A percentile compares a stretch with the other conserved stretches of the same genome.
Evolutionary conservation across 1,140 invertebrate species (phyloP).

Genomic region (Asobara japonica): DNA sequence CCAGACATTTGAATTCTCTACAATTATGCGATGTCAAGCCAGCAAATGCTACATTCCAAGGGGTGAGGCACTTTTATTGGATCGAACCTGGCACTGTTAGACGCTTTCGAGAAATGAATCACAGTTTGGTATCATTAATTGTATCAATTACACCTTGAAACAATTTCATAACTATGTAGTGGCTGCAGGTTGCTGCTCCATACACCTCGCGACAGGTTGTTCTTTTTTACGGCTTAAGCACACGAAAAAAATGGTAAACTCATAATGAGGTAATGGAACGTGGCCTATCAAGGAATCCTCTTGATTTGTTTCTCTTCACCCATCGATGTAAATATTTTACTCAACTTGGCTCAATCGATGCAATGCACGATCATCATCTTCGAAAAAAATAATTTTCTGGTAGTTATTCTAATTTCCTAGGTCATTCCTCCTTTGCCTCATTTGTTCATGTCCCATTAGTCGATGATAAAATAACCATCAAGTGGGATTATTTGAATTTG

Average conservation of each 20-base stretch:
- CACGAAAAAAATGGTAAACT: background rate
- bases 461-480: constrained; percentile 49
- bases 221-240: background rate
- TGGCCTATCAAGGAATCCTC: background rate
- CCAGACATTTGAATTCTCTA: constrained; percentile 4
- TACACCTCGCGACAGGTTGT: background rate
- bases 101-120: constrained; percentile 41
- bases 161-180: background rate
- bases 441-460: constrained; percentile 42
- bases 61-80: constrained; percentile 59
- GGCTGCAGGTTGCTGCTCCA: background rate
- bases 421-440: constrained; percentile 25
- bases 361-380: background rate
- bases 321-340: background rate
- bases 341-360: background rate
- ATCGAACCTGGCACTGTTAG: constrained; percentile 48
- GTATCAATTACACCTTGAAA: background rate
- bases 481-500: constrained; percentile 31
- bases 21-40: constrained; percentile 25
- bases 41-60: constrained; percentile 45
- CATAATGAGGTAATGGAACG: background rate
- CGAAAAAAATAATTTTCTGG: constrained; percentile 6
- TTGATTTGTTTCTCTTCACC: background rate
- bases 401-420: background rate
- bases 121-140: constrained; percentile 22